These are phyloP conservation scores for Cantharis rustica DNA, from an alignment of 2,888 invertebrate genomes.

Conservation along the genomic window DNA sequence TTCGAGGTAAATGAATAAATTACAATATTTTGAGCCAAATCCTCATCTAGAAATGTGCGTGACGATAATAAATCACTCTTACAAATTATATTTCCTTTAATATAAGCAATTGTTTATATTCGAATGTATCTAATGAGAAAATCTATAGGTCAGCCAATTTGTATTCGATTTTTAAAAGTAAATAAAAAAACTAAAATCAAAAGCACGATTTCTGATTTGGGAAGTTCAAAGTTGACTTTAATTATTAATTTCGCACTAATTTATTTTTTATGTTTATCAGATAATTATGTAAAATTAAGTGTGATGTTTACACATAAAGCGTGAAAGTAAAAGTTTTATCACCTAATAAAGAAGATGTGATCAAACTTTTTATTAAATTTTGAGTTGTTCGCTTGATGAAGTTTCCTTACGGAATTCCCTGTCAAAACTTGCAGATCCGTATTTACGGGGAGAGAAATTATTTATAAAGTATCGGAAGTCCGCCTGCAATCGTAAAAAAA, in stretches of 20 bases:
- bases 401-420: background rate
- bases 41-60: background rate
- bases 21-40: background rate
- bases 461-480: too few relatives aligned
- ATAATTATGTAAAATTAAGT: too few relatives aligned
- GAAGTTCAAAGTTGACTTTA: too few relatives aligned
- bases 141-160: constrained; percentile 6
- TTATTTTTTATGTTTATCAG: too few relatives aligned
- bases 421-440: too few relatives aligned
- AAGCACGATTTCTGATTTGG: background rate
- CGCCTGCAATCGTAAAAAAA: too few relatives aligned
- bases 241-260: too few relatives aligned
- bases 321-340: background rate
- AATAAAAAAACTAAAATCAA: background rate
- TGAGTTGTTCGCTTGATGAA: background rate
- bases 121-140: background rate
- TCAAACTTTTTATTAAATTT: background rate
- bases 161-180: background rate
- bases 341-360: background rate
- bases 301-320: background rate
- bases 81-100: background rate
- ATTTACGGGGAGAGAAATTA: too few relatives aligned
- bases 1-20: background rate
- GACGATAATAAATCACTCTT: background rate
- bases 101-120: background rate